A percentile compares a stretch with the other conserved stretches of the same genome.
Evolutionary conservation across 2,113 vertebrate species (phyloP).

Genomic region (Zosterops pallidus): DNA sequence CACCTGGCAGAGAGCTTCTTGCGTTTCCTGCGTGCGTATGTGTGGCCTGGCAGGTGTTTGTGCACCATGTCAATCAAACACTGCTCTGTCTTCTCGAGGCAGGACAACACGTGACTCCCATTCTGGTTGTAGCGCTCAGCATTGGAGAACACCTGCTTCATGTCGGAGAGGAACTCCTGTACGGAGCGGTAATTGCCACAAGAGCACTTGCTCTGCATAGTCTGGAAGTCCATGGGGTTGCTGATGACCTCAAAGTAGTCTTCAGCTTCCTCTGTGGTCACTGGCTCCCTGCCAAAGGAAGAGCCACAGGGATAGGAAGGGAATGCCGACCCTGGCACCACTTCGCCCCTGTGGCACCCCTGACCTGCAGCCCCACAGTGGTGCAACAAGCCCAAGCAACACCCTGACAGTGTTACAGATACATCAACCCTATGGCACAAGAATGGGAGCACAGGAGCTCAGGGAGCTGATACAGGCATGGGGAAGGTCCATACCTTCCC

Average conservation of each 20-base stretch:
- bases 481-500: fast-evolving
- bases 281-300: slow-evolving; percentile 85
- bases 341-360: background rate
- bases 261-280: slow-evolving; percentile 89
- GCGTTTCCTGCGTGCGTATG: slow-evolving; percentile 84
- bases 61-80: slow-evolving; percentile 87
- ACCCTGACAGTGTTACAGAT: fast-evolving
- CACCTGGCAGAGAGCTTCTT: slow-evolving; percentile 77
- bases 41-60: slow-evolving; percentile 88
- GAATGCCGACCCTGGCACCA: fast-evolving
- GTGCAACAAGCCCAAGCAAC: background rate
- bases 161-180: slow-evolving; percentile 89
- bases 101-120: slow-evolving; percentile 86
- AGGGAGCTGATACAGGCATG: background rate
- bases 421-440: fast-evolving
- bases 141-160: slow-evolving; percentile 94
- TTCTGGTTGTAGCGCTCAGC: slow-evolving; percentile 92
- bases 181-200: slow-evolving; percentile 84
- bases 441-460: background rate
- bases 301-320: background rate
- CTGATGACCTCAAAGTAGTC: slow-evolving; percentile 92
- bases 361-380: background rate
- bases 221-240: slow-evolving; percentile 95
- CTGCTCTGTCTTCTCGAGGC: slow-evolving; percentile 91
- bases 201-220: slow-evolving; percentile 89